A percentile compares a stretch with the other conserved stretches of the same genome.
These are phyloP conservation scores for Peromyscus attwateri DNA, from an alignment of 2,797 vertebrate genomes.

Conservation along the genomic window DNA sequence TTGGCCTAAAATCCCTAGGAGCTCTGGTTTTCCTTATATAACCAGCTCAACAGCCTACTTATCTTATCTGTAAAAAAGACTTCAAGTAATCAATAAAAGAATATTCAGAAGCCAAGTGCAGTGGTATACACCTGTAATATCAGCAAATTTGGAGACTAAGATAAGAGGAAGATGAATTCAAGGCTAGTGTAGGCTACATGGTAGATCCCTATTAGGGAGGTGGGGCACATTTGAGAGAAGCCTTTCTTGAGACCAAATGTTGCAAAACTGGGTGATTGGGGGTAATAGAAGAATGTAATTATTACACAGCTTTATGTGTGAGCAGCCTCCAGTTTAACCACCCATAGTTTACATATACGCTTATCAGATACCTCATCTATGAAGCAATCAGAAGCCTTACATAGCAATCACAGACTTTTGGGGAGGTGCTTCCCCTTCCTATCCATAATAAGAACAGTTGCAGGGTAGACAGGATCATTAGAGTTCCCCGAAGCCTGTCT, in stretches of 20 bases:
- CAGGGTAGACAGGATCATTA: background rate
- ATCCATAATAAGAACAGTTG: background rate
- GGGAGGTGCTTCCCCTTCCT: background rate
- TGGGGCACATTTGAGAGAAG: background rate
- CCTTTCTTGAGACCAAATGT: background rate
- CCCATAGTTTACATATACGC: background rate
- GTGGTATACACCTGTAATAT: background rate
- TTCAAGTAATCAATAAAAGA: background rate
- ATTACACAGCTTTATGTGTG: background rate
- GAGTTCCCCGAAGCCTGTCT: background rate
- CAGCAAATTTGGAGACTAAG: background rate
- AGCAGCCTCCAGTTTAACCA: background rate
- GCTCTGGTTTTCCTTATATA: background rate
- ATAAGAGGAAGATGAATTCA: background rate
- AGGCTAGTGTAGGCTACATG: background rate
- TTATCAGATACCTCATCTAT: background rate
- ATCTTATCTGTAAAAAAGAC: background rate
- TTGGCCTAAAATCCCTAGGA: background rate
- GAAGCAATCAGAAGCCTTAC: background rate
- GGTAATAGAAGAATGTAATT: background rate
- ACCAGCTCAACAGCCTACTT: background rate
- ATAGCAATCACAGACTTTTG: background rate
- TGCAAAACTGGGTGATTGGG: background rate
- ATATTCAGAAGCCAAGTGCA: background rate
- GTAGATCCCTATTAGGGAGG: background rate